These are phyloP conservation scores for Cerastis leucographa DNA, from an alignment of 2,888 invertebrate species.

Conservation along the genomic window DNA sequence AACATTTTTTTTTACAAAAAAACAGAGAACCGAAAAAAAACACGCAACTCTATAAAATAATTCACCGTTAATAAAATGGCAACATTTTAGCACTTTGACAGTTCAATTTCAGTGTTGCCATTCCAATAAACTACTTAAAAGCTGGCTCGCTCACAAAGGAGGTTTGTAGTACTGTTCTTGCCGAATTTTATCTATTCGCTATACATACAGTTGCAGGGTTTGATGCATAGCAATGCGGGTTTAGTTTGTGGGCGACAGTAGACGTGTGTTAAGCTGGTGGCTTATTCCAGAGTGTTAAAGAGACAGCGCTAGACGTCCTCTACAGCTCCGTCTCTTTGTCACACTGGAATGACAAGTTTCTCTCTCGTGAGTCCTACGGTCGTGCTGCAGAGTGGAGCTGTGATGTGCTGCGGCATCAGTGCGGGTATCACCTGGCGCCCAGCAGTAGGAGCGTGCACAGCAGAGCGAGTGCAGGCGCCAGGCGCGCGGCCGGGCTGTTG, in stretches of 20 bases:
- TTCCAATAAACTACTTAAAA: conserved; percentile 58
- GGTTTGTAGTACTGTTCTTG: conserved; percentile 44
- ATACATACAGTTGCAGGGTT: conserved; percentile 32
- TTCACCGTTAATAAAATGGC: conserved; percentile 56
- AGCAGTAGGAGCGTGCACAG: conserved; percentile 19
- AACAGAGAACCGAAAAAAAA: conserved; percentile 51
- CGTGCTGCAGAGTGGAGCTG: not conserved
- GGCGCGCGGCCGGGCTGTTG: conserved; percentile 79
- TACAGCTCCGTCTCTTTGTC: too few species aligned
- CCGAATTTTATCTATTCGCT: conserved; percentile 34
- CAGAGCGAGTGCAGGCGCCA: conserved; percentile 13
- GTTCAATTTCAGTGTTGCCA: conserved; percentile 60
- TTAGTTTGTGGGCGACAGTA: not conserved
- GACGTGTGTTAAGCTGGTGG: not conserved
- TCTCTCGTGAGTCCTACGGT: not conserved
- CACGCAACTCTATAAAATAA: conserved; percentile 52
- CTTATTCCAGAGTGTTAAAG: too few species aligned
- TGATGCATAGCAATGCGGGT: not conserved
- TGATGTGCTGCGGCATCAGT: not conserved
- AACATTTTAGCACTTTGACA: conserved; percentile 63
- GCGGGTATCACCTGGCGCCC: conserved; percentile 57
- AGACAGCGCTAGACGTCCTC: too few species aligned
- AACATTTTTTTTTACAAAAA: conserved; percentile 50
- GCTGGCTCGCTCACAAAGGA: conserved; percentile 52
- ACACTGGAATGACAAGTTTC: too few species aligned